Evolutionary conservation across 1,140 invertebrate genomes (phyloP).

Genomic region (Danaus plexippus): DNA sequence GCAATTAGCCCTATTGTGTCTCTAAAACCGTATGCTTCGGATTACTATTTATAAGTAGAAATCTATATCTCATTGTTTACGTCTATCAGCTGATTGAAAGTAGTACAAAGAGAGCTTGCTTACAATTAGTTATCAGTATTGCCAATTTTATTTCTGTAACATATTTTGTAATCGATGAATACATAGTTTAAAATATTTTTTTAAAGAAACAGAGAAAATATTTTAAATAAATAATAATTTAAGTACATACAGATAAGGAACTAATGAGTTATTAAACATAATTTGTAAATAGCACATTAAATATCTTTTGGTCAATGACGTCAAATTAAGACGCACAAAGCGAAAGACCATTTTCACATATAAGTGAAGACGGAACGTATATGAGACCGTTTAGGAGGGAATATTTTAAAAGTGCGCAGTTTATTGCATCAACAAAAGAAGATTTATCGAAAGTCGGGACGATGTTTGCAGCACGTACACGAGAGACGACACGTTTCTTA

Average conservation of each 20-base stretch:
- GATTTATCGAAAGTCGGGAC: constrained; percentile 19
- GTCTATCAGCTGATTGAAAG: constrained; percentile 44
- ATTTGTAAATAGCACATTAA: too few relatives aligned
- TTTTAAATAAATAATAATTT: not conserved
- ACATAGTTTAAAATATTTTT: too few relatives aligned
- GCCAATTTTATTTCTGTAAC: too few relatives aligned
- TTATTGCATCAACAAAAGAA: constrained; percentile 27
- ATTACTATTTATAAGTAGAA: constrained; percentile 1
- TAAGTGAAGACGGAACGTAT: too few relatives aligned
- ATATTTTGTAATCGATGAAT: too few relatives aligned
- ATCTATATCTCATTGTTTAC: constrained; percentile 38
- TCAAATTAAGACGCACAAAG: too few relatives aligned
- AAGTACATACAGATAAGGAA: too few relatives aligned
- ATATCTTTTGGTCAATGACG: too few relatives aligned
- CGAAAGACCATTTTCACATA: too few relatives aligned
- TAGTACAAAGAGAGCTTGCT: too few relatives aligned
- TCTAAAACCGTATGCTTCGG: not conserved
- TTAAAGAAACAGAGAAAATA: constrained; percentile 5
- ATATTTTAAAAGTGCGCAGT: constrained; percentile 19
- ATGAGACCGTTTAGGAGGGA: not conserved
- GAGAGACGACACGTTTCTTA: constrained; percentile 23
- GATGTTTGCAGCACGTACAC: constrained; percentile 25
- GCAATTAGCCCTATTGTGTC: constrained; percentile 22
- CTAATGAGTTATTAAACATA: too few relatives aligned
- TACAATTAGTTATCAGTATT: too few relatives aligned